Evolutionary conservation across 2,888 invertebrate genomes (phyloP), one percentile per base, ranked within the genome.

Genomic region (Tridacna crocea): DNA sequence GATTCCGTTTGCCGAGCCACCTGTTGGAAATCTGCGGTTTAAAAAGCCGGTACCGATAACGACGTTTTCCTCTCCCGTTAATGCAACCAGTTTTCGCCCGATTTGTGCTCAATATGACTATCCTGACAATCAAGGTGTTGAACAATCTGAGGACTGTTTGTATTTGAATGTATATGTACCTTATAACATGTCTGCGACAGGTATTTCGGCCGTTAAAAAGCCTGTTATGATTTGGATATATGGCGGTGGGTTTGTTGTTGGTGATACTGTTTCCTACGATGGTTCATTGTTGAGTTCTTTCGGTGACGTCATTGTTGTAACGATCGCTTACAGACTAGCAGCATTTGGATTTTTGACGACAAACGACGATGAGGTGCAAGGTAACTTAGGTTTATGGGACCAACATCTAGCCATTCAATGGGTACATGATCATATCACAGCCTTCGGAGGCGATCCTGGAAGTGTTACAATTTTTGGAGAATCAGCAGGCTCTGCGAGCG

Each of bases 331-430:
- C 65, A 73, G 90, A 47, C 68, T 90, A 19, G 80, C 82, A 4
- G 36, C 81, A 0, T 79, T 88, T 70, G 90, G 90, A 10, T 92
- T 91, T 79, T 61, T 92, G 63, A 80, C 87, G 11, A 77, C 87
- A 17, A 78, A 63, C 11, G 83, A 86, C 75, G 58, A 77, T 0
- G 60, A 73, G 13, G 63, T 84, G 15, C 87, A 80, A 10, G 91
- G 91, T 13, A 91, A 91, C 78, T 84, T 78, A 68, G 91, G 90
- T 1, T 78, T 91, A 19, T 90, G 88, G 84, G 91, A 91, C 73
- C 90, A 90, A 77, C 79, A 85, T 17, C 36, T 85, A n/a, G 91
- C 90, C 12, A 66, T 91, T 13, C 51, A 83, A 63, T 91, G 91
- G 91, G 85, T 90, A 8, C 84, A 89, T 47, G 84, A 85, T 15